Conservation (phyloP, 2,888 invertebrate species). For the Ferrisia virgata region DNA sequence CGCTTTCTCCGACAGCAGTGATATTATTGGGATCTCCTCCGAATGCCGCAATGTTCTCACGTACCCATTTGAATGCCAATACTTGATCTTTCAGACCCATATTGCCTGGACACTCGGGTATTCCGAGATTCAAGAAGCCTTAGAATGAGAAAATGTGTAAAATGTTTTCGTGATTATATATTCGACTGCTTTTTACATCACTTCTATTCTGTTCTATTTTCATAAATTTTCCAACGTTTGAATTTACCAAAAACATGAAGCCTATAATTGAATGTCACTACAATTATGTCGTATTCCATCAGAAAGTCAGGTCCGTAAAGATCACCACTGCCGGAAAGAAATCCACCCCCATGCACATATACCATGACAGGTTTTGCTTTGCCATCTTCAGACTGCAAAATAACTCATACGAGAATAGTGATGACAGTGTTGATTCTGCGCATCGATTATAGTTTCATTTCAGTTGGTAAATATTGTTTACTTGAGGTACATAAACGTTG, state of each 20-base stretch:
- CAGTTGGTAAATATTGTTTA: too few species aligned
- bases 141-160: neutral
- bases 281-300: constrained; percentile 64
- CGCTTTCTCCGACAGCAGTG: constrained; percentile 54
- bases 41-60: constrained; percentile 59
- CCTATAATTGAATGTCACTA: constrained; percentile 73
- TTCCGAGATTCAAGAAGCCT: constrained; percentile 47
- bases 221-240: neutral
- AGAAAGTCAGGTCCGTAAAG: constrained; percentile 68
- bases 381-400: neutral
- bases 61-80: constrained; percentile 61
- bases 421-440: too few species aligned
- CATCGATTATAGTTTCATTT: too few species aligned
- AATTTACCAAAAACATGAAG: constrained; percentile 63
- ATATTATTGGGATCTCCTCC: constrained; percentile 60
- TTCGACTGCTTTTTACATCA: too few species aligned
- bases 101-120: constrained; percentile 48
- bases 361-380: constrained; percentile 63
- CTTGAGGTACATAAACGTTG: constrained; percentile 31
- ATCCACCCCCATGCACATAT: constrained; percentile 76
- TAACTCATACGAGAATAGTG: neutral
- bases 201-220: too few species aligned
- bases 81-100: constrained; percentile 61
- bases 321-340: constrained; percentile 67
- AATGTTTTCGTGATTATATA: too few species aligned